These are phyloP conservation scores for Bucorvus abyssinicus DNA, from an alignment of 2,797 vertebrate species.

Conservation along the genomic window DNA sequence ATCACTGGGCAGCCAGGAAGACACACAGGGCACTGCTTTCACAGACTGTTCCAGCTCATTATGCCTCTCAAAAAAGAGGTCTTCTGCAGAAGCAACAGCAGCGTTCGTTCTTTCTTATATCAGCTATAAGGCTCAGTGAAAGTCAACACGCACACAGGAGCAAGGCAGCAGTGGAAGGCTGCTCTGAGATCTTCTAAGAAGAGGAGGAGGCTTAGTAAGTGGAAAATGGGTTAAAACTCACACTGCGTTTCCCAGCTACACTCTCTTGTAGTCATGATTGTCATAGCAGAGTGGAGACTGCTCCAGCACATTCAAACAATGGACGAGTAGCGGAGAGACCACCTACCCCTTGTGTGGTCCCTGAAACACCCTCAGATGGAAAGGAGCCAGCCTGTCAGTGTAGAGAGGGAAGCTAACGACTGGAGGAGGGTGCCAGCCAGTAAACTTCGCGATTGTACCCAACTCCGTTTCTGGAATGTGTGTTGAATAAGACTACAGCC, in stretches of 20 bases:
- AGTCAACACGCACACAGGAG: background rate
- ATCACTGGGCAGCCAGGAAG: background rate
- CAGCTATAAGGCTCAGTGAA: background rate
- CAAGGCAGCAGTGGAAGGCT: background rate
- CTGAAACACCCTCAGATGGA: background rate
- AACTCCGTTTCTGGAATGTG: background rate
- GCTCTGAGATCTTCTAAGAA: background rate
- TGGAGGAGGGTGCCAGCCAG: background rate
- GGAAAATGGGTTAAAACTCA: background rate
- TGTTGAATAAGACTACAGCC: background rate
- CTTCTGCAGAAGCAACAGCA: background rate
- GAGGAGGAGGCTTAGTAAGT: background rate
- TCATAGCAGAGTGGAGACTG: background rate
- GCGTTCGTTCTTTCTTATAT: no score
- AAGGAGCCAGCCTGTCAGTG: background rate
- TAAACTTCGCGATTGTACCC: accelerated
- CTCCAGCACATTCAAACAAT: background rate
- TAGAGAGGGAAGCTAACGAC: background rate
- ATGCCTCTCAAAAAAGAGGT: background rate
- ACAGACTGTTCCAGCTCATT: background rate
- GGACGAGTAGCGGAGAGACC: background rate
- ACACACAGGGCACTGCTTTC: background rate
- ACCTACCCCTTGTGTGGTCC: background rate
- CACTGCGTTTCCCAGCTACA: background rate
- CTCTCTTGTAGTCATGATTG: background rate